Conservation (phyloP, 2,113 vertebrate species). For the Dasyornis broadbenti region DNA sequence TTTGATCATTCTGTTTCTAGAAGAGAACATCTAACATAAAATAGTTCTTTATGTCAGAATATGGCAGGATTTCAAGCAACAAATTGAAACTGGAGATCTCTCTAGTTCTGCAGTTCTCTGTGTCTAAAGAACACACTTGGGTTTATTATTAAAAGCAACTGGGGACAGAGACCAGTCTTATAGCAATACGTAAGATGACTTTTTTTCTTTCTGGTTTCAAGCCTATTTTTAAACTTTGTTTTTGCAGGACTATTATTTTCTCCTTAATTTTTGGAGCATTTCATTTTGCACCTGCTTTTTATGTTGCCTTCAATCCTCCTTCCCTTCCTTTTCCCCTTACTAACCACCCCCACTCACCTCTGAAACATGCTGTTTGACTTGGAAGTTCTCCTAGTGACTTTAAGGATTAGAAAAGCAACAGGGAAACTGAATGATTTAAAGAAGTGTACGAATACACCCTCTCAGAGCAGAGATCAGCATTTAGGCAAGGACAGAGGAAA, state of each 20-base stretch:
- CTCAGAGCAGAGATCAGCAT: neutral
- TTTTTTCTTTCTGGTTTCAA: neutral
- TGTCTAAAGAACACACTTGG: neutral
- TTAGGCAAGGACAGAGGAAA: neutral
- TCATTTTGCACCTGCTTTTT: neutral
- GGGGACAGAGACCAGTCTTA: neutral
- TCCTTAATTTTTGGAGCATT: neutral
- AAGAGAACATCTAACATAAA: neutral
- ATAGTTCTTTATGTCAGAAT: neutral
- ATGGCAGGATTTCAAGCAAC: neutral
- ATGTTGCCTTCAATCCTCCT: neutral
- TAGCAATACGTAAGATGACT: neutral
- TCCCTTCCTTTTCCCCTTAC: neutral
- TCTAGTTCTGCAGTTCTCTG: neutral
- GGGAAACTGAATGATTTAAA: neutral
- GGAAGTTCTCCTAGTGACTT: neutral
- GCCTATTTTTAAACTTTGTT: neutral
- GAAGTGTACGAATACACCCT: neutral
- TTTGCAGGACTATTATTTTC: neutral
- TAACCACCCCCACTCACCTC: too few species aligned
- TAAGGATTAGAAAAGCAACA: neutral
- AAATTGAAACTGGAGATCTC: neutral
- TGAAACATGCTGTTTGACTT: neutral
- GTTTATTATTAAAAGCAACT: neutral
- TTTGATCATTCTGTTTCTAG: neutral